Conservation (phyloP, 2,888 invertebrate species). For the Pandemis corylana region DNA sequence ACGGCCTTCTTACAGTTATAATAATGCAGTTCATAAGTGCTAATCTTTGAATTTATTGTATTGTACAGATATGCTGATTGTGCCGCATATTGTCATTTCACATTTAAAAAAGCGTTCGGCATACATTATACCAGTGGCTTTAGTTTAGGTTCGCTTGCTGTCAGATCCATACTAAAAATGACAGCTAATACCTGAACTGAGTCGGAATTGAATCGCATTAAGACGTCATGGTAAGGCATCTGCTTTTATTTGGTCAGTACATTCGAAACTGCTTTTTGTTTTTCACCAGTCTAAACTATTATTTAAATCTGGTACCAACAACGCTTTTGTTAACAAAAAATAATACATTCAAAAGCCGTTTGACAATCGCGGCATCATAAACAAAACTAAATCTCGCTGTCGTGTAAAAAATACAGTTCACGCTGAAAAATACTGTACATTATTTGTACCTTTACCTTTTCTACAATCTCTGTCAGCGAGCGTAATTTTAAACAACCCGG, state of each 20-base stretch:
- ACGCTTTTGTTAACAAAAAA: neutral
- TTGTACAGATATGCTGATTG: no score
- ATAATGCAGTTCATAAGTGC: no score
- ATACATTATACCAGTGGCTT: no score
- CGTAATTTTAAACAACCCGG: neutral
- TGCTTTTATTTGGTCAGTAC: neutral
- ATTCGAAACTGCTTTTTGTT: neutral
- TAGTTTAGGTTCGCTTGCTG: no score
- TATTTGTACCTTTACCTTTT: neutral
- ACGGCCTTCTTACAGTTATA: no score
- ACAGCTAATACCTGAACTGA: no score
- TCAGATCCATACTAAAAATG: no score
- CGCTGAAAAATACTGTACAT: neutral
- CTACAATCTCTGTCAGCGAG: neutral
- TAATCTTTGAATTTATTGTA: no score
- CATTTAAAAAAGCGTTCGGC: no score
- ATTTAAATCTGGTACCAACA: neutral
- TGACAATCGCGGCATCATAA: neutral
- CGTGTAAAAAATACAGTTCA: neutral
- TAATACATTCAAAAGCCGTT: neutral
- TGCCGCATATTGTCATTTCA: no score
- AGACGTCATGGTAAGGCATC: no score
- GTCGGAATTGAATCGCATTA: no score
- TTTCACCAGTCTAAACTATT: neutral
- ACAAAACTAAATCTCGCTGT: neutral